These are phyloP conservation scores for Phaedon cochleariae DNA, from an alignment of 2,888 invertebrate species.

Conservation along the genomic window DNA sequence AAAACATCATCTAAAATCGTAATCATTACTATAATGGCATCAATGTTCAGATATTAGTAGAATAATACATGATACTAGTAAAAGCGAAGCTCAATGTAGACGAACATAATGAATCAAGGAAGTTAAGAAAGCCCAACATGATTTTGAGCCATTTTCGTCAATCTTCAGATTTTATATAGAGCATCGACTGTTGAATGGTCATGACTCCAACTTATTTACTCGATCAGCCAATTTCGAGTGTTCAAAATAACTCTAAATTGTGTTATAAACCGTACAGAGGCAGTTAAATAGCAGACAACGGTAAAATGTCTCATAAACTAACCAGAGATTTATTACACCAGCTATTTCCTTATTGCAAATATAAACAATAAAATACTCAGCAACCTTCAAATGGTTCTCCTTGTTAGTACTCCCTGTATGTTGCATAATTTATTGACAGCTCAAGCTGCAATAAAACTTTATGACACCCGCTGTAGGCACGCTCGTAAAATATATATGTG, in stretches of 20 bases:
- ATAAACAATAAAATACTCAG: slow-evolving; percentile 31
- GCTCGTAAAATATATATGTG: slow-evolving; percentile 1
- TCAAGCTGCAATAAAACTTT: slow-evolving; percentile 32
- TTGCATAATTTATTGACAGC: slow-evolving; percentile 32
- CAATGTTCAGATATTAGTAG: no score
- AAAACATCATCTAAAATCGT: no score
- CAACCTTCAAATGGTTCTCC: slow-evolving; percentile 28
- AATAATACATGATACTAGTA: no score
- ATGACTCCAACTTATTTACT: neutral
- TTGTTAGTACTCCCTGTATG: slow-evolving; percentile 28
- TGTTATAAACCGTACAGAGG: neutral
- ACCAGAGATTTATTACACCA: slow-evolving; percentile 12
- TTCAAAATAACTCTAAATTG: neutral
- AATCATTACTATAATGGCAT: no score
- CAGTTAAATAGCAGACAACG: neutral
- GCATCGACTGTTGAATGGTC: no score
- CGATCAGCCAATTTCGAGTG: neutral
- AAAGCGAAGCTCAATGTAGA: no score
- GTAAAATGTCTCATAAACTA: slow-evolving; percentile 7
- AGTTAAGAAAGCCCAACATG: no score
- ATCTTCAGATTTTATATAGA: no score
- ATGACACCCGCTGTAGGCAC: slow-evolving; percentile 5
- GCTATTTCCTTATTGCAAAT: slow-evolving; percentile 32
- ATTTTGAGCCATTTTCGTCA: no score
- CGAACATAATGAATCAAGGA: no score